Evolutionary conservation across 2,888 invertebrate species (phyloP).

Genomic region (Hybos culiciformis): DNA sequence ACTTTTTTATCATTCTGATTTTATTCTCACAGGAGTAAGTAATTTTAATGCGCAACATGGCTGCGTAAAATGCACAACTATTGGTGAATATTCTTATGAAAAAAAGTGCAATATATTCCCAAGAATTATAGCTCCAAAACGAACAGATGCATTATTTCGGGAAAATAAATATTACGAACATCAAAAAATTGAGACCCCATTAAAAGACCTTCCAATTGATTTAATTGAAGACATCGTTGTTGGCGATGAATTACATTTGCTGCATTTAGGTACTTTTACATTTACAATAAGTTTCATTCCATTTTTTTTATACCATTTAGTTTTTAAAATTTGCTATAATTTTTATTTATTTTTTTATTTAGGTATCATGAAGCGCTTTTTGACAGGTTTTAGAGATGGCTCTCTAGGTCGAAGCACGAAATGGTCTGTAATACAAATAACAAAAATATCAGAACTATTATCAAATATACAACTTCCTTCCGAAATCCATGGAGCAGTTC

Average conservation of each 20-base stretch:
- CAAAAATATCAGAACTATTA: too few relatives aligned
- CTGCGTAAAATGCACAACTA: background rate
- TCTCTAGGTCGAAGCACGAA: background rate
- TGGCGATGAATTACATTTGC: slow-evolving; percentile 16
- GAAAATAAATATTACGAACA: background rate
- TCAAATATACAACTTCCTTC: background rate
- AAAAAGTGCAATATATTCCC: background rate
- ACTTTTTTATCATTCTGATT: background rate
- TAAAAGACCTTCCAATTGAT: slow-evolving; percentile 15
- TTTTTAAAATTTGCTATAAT: background rate
- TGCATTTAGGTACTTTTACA: slow-evolving; percentile 13
- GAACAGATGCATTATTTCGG: background rate
- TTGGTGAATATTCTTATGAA: background rate
- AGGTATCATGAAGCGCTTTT: background rate
- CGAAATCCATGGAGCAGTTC: slow-evolving; percentile 2
- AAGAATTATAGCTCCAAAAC: background rate
- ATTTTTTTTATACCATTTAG: background rate
- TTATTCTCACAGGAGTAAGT: background rate
- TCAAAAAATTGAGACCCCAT: slow-evolving; percentile 2
- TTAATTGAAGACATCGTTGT: slow-evolving; percentile 17
- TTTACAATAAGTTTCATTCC: background rate
- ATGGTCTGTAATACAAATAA: background rate
- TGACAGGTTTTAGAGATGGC: background rate
- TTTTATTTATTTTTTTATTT: background rate
- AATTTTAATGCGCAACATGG: background rate